Conservation (phyloP, 1,140 invertebrate species). For the Dreissena rostriformis region DNA sequence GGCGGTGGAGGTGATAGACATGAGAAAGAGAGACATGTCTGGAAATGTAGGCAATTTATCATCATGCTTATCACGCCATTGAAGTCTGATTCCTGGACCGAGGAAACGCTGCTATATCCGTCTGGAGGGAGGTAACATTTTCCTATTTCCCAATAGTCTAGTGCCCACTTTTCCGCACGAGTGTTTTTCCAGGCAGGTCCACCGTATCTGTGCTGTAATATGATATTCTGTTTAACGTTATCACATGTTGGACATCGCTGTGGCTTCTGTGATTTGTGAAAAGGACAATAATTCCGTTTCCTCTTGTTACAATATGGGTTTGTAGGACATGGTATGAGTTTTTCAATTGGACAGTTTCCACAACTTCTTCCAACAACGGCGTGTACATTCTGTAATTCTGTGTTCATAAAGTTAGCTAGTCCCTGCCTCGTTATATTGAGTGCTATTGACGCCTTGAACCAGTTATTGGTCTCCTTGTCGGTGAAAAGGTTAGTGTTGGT, state of each 20-base stretch:
- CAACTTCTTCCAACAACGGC: too few relatives aligned
- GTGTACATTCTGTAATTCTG: too few relatives aligned
- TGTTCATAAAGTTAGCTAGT: too few relatives aligned
- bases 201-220: not conserved
- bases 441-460: too few relatives aligned
- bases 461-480: too few relatives aligned
- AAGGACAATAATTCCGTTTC: too few relatives aligned
- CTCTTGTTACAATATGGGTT: not conserved
- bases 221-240: not conserved
- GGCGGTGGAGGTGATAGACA: too few relatives aligned
- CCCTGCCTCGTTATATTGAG: too few relatives aligned
- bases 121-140: slow-evolving; percentile 4
- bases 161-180: not conserved
- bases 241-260: not conserved
- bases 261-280: not conserved
- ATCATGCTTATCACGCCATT: not conserved
- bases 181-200: not conserved
- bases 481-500: too few relatives aligned
- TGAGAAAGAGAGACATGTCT: not conserved
- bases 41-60: not conserved
- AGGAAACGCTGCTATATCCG: not conserved
- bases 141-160: slow-evolving; percentile 11
- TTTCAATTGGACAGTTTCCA: too few relatives aligned
- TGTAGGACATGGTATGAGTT: not conserved
- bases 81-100: not conserved